Evolutionary conservation across 2,888 invertebrate species (phyloP), one percentile per base, ranked within the genome.

Genomic region (Cremastobaeus sp.): DNA sequence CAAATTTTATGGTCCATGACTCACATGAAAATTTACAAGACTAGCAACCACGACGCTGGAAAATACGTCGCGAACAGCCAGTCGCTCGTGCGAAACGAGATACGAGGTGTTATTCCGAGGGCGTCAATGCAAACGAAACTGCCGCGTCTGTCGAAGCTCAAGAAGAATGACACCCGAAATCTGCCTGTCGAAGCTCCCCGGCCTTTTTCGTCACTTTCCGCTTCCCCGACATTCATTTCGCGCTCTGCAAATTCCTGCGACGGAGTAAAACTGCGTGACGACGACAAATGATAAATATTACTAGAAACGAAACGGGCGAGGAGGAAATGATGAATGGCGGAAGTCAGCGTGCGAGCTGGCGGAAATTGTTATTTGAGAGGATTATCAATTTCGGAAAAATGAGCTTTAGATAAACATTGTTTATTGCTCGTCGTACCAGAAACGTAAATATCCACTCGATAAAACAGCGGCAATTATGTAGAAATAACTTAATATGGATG

Each of bases 1-100:
- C 64, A 69, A 76, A 72, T 57, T 75, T 77, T 76, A 76, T 69
- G 66, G 70, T 30, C 72, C 69, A 69, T 70, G 74, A 72, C 62
- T 72, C 76, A 65, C 59, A 57, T 21, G 74, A 66, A 76, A 76
- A 76, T 76, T 74, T 71, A 68, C 76, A 43, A 35, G 45, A 41
- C 12, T 43, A 32, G 64, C 28, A 69, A 57, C 62, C 52, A 45
- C 35, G 52, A 28, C 12, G 50, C 39, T 65, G 48, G 41, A 69
- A 54, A 69, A 48, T 60, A 35, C 64, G 64, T 69, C 74, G 48
- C 59, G 41, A 52, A 32, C 54, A 64, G 54, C 41, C 45, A 18
- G 30, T 34, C 35, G 41, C 20, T 30, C 12, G 14, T 30, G 20
- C 30, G 20, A 17, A 12, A 65, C 9, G 18, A 14, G 35, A 25